Evolutionary conservation across 2,888 invertebrate species (phyloP), one percentile per base, ranked within the genome.

Genomic region (Eilema caniola): DNA sequence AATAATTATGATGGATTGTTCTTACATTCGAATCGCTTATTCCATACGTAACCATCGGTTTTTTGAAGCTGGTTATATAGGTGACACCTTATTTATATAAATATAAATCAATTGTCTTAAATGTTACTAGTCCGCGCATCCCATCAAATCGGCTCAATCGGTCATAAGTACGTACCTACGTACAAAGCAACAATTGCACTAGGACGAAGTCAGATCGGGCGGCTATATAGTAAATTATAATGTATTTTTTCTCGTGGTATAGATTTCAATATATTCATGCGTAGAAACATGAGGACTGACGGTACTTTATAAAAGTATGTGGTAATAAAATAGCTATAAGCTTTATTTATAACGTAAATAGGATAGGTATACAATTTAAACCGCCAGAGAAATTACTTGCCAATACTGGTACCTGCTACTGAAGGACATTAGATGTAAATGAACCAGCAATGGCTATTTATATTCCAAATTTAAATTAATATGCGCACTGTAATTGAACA

Each of bases 381-480:
- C 47, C 4, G 5, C 1, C 20, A 16, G 47, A 47, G 47, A 47
- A 47, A 47, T 47, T 47, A 47, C n/a, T n/a, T 20, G 53, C 10
- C 53, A 53, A 8, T 53, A 53, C 53, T 20, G 2, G 53, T 53
- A 53, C 53, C 53, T n/a, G 53, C 53, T 53, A n/a, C n/a, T 53
- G 53, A 53, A 53, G 53, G 53, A 10, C 53, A 53, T 53, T 53
- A 53, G 53, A 24, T 59, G 16, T 59, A 59, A 59, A 59, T 25
- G 14, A 59, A 53, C 53, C 53, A 53, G 53, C n/a, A 53, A n/a
- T 53, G 53, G n/a, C 53, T 53, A 59, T 24, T 23, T 59, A 59
- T 59, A 59, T 59, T 77, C 47, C 59, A 66, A 53, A 33, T 24
- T 63, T 20, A 64, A 63, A 69, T 59, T 59, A 61, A 68, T 59